phyloP scores from a whole-genome alignment of 2,888 invertebrate genomes.

The Drosophila kambysellisi region DNA sequence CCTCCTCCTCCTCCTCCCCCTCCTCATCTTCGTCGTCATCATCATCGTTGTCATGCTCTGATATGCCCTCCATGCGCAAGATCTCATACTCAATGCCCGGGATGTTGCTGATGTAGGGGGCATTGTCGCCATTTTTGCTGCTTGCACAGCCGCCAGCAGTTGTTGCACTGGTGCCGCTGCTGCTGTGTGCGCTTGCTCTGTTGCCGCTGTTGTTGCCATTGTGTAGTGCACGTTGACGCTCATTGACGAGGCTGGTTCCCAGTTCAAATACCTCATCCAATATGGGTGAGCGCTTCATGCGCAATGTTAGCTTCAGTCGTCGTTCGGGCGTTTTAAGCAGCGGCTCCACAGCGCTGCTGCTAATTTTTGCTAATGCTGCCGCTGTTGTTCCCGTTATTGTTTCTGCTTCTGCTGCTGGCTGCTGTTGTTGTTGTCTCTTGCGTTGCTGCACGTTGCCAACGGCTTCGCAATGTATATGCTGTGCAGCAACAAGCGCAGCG shows the following conservation, averaged over 20 bases:
- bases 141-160: constrained; percentile 4
- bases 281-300: constrained; percentile 94
- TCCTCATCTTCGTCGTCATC: constrained; percentile 61
- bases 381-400: constrained; percentile 12
- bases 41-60: constrained; percentile 83
- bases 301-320: constrained; percentile 91
- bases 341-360: constrained; percentile 66
- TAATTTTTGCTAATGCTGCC: constrained; percentile 12
- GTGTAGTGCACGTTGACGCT: constrained; percentile 80
- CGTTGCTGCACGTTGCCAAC: constrained; percentile 51
- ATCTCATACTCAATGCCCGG: constrained; percentile 91
- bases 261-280: constrained; percentile 94
- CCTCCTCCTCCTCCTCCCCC: constrained; percentile 14
- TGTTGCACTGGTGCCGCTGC: neutral
- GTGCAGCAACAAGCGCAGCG: constrained; percentile 70
- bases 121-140: constrained; percentile 42
- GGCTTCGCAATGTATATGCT: constrained; percentile 72
- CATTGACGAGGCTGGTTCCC: constrained; percentile 89
- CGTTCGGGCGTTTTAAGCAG: constrained; percentile 85
- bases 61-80: constrained; percentile 91
- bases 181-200: neutral
- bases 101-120: constrained; percentile 9
- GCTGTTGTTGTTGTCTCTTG: constrained; percentile 56
- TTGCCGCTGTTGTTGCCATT: constrained; percentile 42
- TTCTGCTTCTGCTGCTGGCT: constrained; percentile 28